Evolutionary conservation across 2,113 vertebrate genomes (phyloP).

Genomic region (Falco punctatus): DNA sequence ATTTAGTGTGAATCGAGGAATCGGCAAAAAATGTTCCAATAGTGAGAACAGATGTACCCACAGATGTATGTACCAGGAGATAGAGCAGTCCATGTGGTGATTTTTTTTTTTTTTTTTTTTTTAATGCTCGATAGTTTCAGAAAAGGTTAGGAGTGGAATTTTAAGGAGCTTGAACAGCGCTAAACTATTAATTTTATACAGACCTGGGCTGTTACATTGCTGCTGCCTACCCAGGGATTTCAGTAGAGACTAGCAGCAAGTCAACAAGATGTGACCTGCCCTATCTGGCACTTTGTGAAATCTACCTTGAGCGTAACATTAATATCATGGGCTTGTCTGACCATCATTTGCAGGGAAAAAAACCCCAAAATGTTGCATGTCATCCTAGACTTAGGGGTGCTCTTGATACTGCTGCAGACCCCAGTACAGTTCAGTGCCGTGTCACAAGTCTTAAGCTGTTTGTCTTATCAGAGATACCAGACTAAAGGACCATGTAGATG

Average conservation of each 20-base stretch:
- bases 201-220: background rate
- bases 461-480: background rate
- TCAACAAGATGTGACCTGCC: background rate
- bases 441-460: background rate
- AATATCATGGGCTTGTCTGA: background rate
- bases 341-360: background rate
- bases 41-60: background rate
- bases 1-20: background rate
- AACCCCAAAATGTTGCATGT: rapidly evolving
- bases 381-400: background rate
- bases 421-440: background rate
- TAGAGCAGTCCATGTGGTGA: background rate
- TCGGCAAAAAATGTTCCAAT: background rate
- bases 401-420: background rate
- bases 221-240: background rate
- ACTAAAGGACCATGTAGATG: background rate
- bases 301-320: background rate
- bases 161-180: background rate
- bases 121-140: background rate
- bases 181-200: background rate
- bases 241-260: background rate
- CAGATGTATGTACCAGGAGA: background rate
- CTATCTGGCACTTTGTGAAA: background rate
- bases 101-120: background rate
- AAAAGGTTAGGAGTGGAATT: background rate